Conservation (phyloP, 2,797 vertebrate genomes). For the Pogoniulus pusillus region DNA sequence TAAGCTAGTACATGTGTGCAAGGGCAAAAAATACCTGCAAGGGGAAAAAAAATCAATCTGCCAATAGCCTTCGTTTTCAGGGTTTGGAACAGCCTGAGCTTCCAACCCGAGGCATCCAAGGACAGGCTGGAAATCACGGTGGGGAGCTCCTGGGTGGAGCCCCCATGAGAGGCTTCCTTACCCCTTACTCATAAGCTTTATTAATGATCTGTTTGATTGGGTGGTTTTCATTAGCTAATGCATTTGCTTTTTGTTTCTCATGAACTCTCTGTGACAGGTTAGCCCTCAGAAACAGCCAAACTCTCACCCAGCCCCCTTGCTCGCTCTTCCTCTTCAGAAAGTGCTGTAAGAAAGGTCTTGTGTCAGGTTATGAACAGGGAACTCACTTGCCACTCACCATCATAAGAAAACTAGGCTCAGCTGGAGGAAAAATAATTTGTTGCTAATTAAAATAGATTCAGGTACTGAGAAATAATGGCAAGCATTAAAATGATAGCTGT, state of each 20-base stretch:
- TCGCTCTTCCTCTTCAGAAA: background rate
- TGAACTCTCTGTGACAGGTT: background rate
- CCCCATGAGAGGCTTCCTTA: background rate
- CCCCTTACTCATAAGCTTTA: background rate
- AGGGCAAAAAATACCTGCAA: background rate
- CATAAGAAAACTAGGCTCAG: background rate
- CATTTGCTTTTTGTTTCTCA: background rate
- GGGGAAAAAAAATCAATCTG: background rate
- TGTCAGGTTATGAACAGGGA: background rate
- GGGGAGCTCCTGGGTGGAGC: background rate
- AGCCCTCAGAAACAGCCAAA: background rate
- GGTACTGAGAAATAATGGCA: background rate
- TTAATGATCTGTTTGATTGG: background rate
- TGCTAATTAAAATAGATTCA: background rate
- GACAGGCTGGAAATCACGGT: background rate
- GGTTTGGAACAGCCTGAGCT: background rate
- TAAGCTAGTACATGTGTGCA: background rate
- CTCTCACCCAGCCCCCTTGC: background rate
- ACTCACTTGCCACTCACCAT: background rate
- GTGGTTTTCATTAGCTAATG: background rate
- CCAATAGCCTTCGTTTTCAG: background rate
- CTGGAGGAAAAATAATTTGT: background rate
- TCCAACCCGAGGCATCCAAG: accelerated
- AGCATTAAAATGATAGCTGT: background rate
- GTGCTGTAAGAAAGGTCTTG: background rate